Evolutionary conservation across 2,888 invertebrate species (phyloP), one percentile per base, ranked within the genome.

Genomic region (Girardia tigrina): DNA sequence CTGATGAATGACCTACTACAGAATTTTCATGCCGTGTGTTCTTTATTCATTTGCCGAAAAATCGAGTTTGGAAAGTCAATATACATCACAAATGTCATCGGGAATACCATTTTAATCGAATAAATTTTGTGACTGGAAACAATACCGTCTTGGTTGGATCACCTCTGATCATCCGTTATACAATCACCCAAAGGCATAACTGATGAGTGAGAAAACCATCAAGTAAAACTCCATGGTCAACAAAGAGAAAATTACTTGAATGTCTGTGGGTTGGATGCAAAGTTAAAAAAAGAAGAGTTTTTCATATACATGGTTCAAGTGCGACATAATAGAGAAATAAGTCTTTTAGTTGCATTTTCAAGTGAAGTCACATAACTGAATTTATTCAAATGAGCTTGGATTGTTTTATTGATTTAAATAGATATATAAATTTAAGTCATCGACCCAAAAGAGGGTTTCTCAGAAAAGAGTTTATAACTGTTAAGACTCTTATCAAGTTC

Each of bases 301-400:
- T 29, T 73, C 73, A 26, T 73, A 73, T 20, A 4, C 70, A n/a
- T 73, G 73, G 73, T 36, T 73, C 20, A 42, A 73, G 29, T 42
- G 73, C 29, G 36, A 73, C 20, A 36, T 73, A 23, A 27, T 73
- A n/a, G 29, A 12, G 36, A 28, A 26, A 27, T 73, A 28, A 73
- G 36, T 42, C 73, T n/a, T 73, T 29, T 26, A 36, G 26, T 26
- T 73, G 73, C 26, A 73, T 73, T 73, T 73, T 73, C 20, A 29
- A 28, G 16, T 73, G 73, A 36, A 26, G 29, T 12, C 71, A 71
- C 27, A 26, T 71, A 71, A n/a, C 4, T 12, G 56, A 56, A 56
- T 56, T 56, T 56, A 23, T n/a, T 4, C 56, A 4, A n/a, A 16
- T 56, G 4, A 56, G 23, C 23, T 16, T 8, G 56, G 23, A 56